Base-by-base conservation (phyloP, 2,888 invertebrate species). In the Amphimallon solstitiale region DNA sequence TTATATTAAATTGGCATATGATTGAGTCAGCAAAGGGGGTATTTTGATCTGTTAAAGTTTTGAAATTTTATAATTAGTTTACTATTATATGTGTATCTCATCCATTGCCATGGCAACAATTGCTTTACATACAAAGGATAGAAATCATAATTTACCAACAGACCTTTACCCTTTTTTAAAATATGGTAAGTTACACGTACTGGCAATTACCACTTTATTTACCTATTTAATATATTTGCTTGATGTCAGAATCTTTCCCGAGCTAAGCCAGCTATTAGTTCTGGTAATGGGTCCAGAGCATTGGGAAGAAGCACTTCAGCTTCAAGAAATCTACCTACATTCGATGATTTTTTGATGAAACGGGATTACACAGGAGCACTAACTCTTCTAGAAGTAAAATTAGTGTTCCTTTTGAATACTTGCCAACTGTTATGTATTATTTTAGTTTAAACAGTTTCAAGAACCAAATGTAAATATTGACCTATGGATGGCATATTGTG, bases 311-410 rank as follows among this genome's bases (percentile, higher is more conserved):
- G 68, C 14, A 34, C 69, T 5, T 70, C 71, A 35, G 73, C 71
- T 3, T 48, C 72, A 4, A 89, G 88, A 73, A 85, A 85, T 63
- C 85, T 89, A n/a, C 90, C 94, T 0, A 92, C 92, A 70, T 85
- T 98, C 10, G 95, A 97, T 77, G 96, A 97, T 75, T 98, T 95
- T 78, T 84, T 99, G 14, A 83, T 90, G 17, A 91, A 90, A 75
- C 86, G 98, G 48, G 99, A 99, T 82, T 99, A 98, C 79, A 92
- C 93, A 0, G 99, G 98, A 6, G 97, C 97, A 0, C 86, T 97
- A 15, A 96, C 98, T 0, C 86, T 97, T 74, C 83, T 98, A 3
- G 97, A 98, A 87, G 97, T 95, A 81, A 66, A 17, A 9, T 45
- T 12, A 23, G 5, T 37, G 1, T 34, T 64, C 14, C 1, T 68